phyloP scores from a whole-genome alignment of 2,113 vertebrate genomes.

The Spilogale gracilis region DNA sequence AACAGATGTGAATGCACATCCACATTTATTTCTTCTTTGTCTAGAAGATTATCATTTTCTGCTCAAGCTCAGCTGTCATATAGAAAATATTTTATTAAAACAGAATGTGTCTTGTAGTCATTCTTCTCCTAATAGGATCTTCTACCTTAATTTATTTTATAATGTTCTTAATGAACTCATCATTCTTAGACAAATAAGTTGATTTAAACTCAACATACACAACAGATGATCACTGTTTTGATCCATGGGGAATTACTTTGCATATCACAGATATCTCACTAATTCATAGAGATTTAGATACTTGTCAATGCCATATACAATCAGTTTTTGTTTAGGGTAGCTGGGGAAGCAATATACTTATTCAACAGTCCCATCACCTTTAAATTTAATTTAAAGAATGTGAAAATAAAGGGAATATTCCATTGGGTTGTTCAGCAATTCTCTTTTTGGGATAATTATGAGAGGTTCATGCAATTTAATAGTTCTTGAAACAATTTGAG shows the following conservation, averaged over 20 bases:
- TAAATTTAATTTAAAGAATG: conserved; percentile 18
- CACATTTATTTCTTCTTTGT: conserved; percentile 67
- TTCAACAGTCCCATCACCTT: neutral
- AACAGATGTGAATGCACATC: conserved; percentile 36
- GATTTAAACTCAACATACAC: conserved; percentile 65
- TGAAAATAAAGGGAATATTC: neutral
- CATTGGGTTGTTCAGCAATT: neutral
- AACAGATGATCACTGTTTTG: conserved; percentile 61
- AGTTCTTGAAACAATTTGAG: neutral
- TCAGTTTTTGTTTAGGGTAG: neutral
- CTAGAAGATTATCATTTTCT: conserved; percentile 76
- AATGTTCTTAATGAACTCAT: conserved; percentile 73
- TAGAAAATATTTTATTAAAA: conserved; percentile 79
- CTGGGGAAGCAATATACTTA: neutral
- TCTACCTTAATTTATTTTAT: conserved; percentile 70
- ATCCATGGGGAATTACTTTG: conserved; percentile 4
- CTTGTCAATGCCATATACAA: neutral
- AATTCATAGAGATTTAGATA: conserved; percentile 20
- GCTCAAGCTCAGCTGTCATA: conserved; percentile 76
- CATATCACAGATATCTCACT: neutral
- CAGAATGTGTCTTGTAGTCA: conserved; percentile 52
- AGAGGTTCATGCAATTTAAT: neutral
- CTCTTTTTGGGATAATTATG: neutral
- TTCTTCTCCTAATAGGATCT: conserved; percentile 66
- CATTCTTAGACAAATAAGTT: conserved; percentile 76